These are phyloP conservation scores for Hydropsyche tenuis DNA, from an alignment of 1,140 invertebrate species.

Conservation along the genomic window DNA sequence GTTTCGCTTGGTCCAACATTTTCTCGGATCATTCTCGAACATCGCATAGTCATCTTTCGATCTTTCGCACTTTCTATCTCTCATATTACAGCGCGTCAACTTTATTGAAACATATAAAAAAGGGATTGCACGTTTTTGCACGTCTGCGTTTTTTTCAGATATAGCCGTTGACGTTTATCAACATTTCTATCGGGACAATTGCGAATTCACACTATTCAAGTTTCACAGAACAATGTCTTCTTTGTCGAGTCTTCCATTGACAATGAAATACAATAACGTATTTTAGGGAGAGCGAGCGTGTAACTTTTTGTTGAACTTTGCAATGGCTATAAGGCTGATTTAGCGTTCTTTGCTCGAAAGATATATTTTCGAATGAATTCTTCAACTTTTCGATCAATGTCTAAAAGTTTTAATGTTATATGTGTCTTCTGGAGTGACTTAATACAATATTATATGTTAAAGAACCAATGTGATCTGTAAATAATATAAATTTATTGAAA, in stretches of 20 bases:
- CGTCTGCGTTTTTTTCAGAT: too few relatives aligned
- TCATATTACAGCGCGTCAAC: too few relatives aligned
- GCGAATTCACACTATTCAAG: background rate
- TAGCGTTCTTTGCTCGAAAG: background rate
- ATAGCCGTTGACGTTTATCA: background rate
- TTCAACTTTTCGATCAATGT: too few relatives aligned
- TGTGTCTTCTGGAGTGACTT: too few relatives aligned
- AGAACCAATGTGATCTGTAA: too few relatives aligned
- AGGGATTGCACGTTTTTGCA: too few relatives aligned
- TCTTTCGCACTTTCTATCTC: background rate
- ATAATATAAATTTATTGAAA: too few relatives aligned
- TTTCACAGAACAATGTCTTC: conserved; percentile 12
- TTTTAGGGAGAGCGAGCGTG: background rate
- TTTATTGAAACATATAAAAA: too few relatives aligned
- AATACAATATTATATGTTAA: too few relatives aligned
- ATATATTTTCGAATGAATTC: background rate
- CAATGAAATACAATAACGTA: background rate
- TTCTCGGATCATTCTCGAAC: background rate
- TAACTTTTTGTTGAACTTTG: background rate
- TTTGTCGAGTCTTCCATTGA: background rate
- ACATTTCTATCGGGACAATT: background rate
- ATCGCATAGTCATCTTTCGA: conserved; percentile 1
- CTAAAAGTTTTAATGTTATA: too few relatives aligned
- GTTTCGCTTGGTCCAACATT: background rate
- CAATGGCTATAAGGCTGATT: background rate